These are phyloP conservation scores for Bagarius yarrelli DNA, from an alignment of 2,113 vertebrate genomes.

Conservation along the genomic window DNA sequence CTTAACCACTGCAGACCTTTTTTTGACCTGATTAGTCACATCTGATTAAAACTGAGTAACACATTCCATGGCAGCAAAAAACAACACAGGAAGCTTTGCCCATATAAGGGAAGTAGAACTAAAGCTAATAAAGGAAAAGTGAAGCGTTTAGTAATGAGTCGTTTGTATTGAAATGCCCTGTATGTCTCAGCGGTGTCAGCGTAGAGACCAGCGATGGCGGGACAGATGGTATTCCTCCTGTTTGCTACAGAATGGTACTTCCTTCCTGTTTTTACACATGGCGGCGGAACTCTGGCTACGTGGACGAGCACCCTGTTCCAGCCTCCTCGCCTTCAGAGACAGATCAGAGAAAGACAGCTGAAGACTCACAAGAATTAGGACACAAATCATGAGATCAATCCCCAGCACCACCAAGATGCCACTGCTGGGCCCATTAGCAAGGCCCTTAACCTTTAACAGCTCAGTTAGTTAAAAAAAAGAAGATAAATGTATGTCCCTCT, in stretches of 20 bases:
- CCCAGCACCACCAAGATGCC: too few relatives aligned
- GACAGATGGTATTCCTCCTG: conserved; percentile 49
- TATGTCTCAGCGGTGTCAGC: conserved; percentile 64
- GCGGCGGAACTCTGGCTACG: conserved; percentile 58
- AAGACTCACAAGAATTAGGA: background rate
- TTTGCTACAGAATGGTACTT: conserved; percentile 51
- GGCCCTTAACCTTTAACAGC: too few relatives aligned
- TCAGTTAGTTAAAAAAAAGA: too few relatives aligned
- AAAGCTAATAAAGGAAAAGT: background rate
- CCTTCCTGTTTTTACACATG: conserved; percentile 55
- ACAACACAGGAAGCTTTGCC: background rate
- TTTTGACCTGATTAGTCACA: background rate
- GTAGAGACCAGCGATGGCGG: conserved; percentile 61
- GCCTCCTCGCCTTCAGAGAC: conserved; percentile 55
- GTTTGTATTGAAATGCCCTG: background rate
- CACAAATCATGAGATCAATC: background rate
- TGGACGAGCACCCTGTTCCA: conserved; percentile 44
- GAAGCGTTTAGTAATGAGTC: background rate
- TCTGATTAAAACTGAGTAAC: background rate
- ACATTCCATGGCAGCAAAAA: background rate
- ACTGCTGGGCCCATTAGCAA: too few relatives aligned
- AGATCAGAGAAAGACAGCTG: conserved; percentile 43
- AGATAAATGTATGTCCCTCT: too few relatives aligned
- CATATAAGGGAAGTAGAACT: background rate
- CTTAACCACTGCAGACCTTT: too few relatives aligned